phyloP scores from a whole-genome alignment of 2,797 vertebrate genomes.

The Spinibarbus caldwelli region DNA sequence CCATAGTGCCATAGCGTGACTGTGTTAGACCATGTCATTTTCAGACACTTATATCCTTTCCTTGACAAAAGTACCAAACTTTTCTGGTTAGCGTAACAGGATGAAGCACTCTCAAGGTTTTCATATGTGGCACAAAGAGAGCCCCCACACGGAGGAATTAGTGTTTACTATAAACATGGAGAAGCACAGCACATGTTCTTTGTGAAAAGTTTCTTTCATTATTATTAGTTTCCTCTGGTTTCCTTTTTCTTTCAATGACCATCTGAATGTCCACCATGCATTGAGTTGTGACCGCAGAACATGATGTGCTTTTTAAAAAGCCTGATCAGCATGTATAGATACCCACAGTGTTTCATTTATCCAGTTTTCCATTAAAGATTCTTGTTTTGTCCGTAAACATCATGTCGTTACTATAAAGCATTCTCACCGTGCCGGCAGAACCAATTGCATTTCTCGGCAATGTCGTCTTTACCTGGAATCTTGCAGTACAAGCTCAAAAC shows the following conservation, averaged over 20 bases:
- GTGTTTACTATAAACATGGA: slow-evolving; percentile 20
- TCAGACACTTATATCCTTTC: slow-evolving; percentile 18
- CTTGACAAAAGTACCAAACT: neutral
- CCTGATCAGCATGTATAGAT: neutral
- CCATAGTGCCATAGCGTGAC: slow-evolving; percentile 16
- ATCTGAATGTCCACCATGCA: neutral
- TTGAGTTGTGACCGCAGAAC: neutral
- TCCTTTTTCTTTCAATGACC: neutral
- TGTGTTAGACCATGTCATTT: slow-evolving; percentile 1
- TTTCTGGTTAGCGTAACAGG: slow-evolving; percentile 37
- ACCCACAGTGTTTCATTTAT: neutral
- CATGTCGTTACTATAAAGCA: neutral
- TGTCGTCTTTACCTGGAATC: slow-evolving; percentile 12
- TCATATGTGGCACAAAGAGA: slow-evolving; percentile 29
- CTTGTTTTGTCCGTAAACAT: neutral
- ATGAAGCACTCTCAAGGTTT: slow-evolving; percentile 18
- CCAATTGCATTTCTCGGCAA: neutral
- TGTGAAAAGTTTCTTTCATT: slow-evolving; percentile 16
- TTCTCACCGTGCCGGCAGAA: neutral
- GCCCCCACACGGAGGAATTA: slow-evolving; percentile 10
- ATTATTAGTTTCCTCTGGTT: slow-evolving; percentile 1
- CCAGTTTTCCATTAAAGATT: neutral
- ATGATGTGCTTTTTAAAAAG: neutral
- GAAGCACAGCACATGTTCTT: slow-evolving; percentile 1
- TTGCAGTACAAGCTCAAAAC: slow-evolving; percentile 12